A percentile compares a stretch with the other conserved stretches of the same genome.
phyloP scores from a whole-genome alignment of 2,888 invertebrate genomes.

The Pollenia amentaria region DNA sequence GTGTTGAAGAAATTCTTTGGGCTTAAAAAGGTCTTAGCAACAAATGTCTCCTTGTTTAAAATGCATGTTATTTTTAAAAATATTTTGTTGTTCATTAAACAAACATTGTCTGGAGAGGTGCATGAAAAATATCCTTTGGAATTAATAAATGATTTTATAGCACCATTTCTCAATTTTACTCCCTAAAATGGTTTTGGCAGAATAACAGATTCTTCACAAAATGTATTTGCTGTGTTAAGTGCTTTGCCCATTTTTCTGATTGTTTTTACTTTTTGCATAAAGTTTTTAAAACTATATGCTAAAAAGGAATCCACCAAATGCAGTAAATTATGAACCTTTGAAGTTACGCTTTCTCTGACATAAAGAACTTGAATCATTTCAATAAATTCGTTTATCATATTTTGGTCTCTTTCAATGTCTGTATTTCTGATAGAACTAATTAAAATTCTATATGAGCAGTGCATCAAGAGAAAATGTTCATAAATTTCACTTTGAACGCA shows the following conservation, averaged over 20 bases:
- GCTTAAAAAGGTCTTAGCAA: not conserved
- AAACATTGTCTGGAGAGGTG: slow-evolving; percentile 3
- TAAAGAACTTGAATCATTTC: slow-evolving; percentile 15
- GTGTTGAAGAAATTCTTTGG: not conserved
- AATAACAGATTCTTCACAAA: slow-evolving; percentile 3
- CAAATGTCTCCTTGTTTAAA: not conserved
- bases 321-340: slow-evolving; percentile 18
- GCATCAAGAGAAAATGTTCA: not conserved
- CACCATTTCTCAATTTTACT: not conserved
- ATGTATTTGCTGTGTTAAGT: not conserved
- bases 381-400: slow-evolving; percentile 14
- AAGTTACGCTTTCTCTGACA: not conserved
- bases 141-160: slow-evolving; percentile 2
- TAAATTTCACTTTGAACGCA: not conserved
- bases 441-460: slow-evolving; percentile 16
- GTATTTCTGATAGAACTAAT: not conserved
- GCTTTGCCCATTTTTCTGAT: not conserved
- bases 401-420: not conserved
- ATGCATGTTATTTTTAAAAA: slow-evolving; percentile 16
- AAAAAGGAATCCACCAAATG: slow-evolving; percentile 35
- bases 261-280: slow-evolving; percentile 12
- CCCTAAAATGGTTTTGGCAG: not conserved
- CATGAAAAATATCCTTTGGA: slow-evolving; percentile 15
- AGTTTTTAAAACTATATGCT: slow-evolving; percentile 35
- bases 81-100: not conserved